phyloP scores from a whole-genome alignment of 2,113 vertebrate genomes.

The Anser cygnoides region DNA sequence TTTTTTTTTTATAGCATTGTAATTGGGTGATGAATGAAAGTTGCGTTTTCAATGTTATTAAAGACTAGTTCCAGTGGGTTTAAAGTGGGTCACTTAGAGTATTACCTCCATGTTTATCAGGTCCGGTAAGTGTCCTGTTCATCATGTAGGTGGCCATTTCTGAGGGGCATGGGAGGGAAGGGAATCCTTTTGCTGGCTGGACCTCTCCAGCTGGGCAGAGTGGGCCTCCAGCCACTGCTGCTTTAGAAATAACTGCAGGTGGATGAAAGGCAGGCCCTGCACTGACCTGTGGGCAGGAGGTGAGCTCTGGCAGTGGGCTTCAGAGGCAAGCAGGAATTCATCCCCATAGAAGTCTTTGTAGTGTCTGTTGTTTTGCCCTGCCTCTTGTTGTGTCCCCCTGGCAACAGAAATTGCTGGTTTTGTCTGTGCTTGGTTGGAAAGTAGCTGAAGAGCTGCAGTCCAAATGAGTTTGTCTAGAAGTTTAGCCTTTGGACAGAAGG shows the following conservation, averaged over 20 bases:
- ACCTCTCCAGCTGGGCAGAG: not conserved
- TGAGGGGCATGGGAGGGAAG: not conserved
- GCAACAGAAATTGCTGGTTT: not conserved
- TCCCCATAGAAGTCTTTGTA: not conserved
- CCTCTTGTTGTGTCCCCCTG: not conserved
- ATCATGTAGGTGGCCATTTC: not conserved
- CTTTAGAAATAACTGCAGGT: not conserved
- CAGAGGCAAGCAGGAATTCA: not conserved
- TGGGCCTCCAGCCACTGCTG: not conserved
- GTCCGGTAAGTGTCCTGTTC: not conserved
- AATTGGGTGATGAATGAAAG: not conserved
- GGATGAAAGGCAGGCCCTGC: not conserved
- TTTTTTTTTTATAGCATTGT: constrained; percentile 3
- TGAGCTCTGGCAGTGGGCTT: not conserved
- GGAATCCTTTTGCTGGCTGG: not conserved
- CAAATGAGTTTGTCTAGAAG: not conserved
- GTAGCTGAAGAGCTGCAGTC: not conserved
- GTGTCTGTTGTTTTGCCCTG: not conserved
- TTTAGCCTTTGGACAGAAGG: not conserved
- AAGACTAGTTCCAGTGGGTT: not conserved
- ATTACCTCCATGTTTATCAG: not conserved
- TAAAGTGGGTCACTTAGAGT: not conserved
- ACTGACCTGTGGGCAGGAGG: not conserved
- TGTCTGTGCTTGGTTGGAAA: not conserved
- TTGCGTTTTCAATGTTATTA: not conserved